A percentile compares a stretch with the other conserved stretches of the same genome.
Conservation (phyloP, 2,797 vertebrate species). For the Triplophysa bombifrons region DNA sequence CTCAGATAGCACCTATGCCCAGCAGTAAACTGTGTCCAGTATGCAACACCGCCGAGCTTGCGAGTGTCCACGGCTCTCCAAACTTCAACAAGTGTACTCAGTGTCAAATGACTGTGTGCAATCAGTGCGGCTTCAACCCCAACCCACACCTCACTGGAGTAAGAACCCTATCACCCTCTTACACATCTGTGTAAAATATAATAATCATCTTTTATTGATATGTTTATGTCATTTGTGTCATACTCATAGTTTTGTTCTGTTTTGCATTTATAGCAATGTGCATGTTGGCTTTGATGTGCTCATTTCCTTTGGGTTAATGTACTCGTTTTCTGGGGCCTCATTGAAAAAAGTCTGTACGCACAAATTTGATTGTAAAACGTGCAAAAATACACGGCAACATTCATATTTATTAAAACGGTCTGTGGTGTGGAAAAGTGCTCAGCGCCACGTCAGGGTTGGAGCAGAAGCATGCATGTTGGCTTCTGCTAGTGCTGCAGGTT, state of each 20-base stretch:
- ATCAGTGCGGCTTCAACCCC: constrained; percentile 98
- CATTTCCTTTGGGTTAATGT: too few relatives aligned
- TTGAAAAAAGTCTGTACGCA: too few relatives aligned
- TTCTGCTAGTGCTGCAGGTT: too few relatives aligned
- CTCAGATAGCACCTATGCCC: constrained; percentile 96
- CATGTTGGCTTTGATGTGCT: background rate
- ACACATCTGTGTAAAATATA: background rate
- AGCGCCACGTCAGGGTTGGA: too few relatives aligned
- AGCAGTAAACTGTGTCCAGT: constrained; percentile 96
- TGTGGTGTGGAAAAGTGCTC: too few relatives aligned
- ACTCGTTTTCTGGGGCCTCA: too few relatives aligned
- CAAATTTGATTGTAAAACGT: too few relatives aligned
- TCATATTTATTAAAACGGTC: too few relatives aligned
- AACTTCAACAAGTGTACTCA: constrained; percentile 98
- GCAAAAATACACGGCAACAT: too few relatives aligned
- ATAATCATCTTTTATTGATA: background rate
- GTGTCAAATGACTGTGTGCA: constrained; percentile 94
- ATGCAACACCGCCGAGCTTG: constrained; percentile 95
- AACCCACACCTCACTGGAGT: constrained; percentile 96
- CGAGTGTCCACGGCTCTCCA: constrained; percentile 84
- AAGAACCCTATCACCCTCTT: constrained; percentile 46
- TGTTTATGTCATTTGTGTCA: too few relatives aligned
- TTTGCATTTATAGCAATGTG: background rate
- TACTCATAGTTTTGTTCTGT: background rate
- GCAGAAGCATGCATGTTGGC: too few relatives aligned